Conservation (phyloP, 2,797 vertebrate species). For the Hypotaenidia philippensis region DNA sequence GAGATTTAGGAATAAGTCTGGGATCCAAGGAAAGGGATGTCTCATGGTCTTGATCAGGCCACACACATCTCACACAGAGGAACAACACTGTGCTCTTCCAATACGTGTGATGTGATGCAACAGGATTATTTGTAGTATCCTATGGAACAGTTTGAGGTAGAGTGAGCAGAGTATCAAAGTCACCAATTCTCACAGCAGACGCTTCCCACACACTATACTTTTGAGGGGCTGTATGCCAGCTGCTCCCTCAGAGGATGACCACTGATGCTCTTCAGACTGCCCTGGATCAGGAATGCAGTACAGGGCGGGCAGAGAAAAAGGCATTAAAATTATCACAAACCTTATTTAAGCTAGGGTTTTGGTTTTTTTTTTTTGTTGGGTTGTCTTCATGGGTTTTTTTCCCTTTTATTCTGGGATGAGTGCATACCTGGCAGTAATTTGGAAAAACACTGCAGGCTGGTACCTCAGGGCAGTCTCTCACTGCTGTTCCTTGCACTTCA, state of each 20-base stretch:
- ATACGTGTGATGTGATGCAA: fast-evolving
- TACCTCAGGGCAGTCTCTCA: not conserved
- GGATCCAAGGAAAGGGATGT: not conserved
- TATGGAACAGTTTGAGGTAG: fast-evolving
- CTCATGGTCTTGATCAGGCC: not conserved
- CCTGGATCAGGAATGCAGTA: fast-evolving
- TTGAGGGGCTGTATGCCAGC: fast-evolving
- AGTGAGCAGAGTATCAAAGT: fast-evolving
- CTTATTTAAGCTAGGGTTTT: not conserved
- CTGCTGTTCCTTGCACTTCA: not conserved
- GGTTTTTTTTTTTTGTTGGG: too few relatives aligned
- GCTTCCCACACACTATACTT: fast-evolving
- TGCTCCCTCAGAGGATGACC: fast-evolving
- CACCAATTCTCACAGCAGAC: fast-evolving
- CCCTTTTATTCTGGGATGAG: not conserved
- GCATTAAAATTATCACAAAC: fast-evolving
- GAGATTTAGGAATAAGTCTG: not conserved
- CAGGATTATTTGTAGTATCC: not conserved
- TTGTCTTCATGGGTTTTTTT: too few relatives aligned
- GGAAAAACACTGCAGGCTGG: not conserved
- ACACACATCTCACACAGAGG: not conserved
- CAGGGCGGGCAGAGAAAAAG: fast-evolving
- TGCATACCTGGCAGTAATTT: not conserved
- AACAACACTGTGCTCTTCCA: not conserved
- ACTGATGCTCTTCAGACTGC: fast-evolving